Conservation (phyloP, 2,113 vertebrate species). For the Corvus hawaiiensis region DNA sequence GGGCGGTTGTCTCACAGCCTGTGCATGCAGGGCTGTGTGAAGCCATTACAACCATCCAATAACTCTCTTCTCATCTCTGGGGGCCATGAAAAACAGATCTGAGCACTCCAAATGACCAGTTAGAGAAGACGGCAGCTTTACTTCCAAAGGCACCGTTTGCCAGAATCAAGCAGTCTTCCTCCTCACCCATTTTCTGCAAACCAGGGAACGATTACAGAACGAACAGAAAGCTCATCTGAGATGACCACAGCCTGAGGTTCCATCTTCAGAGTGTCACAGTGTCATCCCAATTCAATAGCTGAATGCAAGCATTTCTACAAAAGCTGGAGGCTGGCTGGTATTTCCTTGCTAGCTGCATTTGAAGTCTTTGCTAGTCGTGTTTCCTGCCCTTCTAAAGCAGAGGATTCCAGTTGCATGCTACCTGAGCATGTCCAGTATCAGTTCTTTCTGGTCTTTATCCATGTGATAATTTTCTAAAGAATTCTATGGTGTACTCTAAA, state of each 20-base stretch:
- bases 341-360: not conserved
- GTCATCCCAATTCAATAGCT: not conserved
- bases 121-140: not conserved
- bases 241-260: not conserved
- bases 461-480: not conserved
- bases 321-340: not conserved
- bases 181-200: not conserved
- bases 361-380: not conserved
- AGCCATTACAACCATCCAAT: rapidly evolving
- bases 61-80: not conserved
- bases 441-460: not conserved
- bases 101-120: not conserved
- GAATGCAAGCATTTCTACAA: not conserved
- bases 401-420: not conserved
- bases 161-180: not conserved
- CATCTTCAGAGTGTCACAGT: not conserved
- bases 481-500: not conserved
- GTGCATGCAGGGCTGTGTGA: not conserved
- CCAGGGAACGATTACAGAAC: rapidly evolving
- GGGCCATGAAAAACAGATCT: not conserved
- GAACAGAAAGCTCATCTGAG: not conserved
- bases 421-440: not conserved
- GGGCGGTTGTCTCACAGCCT: not conserved
- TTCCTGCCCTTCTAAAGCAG: not conserved
- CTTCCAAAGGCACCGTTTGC: not conserved